Evolutionary conservation across 2,888 invertebrate species (phyloP).

Genomic region (Ganaspis brasiliensis): DNA sequence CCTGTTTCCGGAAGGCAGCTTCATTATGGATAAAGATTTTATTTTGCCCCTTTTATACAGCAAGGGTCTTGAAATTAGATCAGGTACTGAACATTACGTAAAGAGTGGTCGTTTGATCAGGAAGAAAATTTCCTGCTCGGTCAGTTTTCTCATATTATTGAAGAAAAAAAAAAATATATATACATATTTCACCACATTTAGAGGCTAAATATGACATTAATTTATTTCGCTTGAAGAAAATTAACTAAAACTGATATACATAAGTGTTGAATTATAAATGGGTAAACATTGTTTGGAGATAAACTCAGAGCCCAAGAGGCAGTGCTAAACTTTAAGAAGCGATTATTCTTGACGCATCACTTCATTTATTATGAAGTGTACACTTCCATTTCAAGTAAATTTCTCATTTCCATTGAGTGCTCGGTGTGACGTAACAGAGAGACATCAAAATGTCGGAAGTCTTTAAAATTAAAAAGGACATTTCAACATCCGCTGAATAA

Average conservation of each 20-base stretch:
- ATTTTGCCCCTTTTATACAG: slow-evolving; percentile 18
- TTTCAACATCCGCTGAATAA: slow-evolving; percentile 10
- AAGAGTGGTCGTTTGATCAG: slow-evolving; percentile 4
- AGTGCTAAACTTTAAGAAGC: neutral
- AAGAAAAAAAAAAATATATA: neutral
- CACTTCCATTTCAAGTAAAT: neutral
- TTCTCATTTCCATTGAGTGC: slow-evolving; percentile 29
- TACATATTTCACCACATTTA: too few species aligned
- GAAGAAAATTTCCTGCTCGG: slow-evolving; percentile 32
- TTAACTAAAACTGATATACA: too few species aligned
- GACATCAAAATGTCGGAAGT: slow-evolving; percentile 17
- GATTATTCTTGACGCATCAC: neutral
- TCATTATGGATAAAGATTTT: slow-evolving; percentile 7
- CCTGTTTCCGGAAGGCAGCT: slow-evolving; percentile 8
- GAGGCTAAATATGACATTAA: too few species aligned
- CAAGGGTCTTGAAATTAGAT: slow-evolving; percentile 4
- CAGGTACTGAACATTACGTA: slow-evolving; percentile 21
- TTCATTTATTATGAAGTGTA: slow-evolving; percentile 13
- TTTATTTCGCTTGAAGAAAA: too few species aligned
- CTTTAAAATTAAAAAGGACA: slow-evolving; percentile 22
- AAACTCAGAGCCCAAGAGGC: neutral
- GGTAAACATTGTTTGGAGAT: slow-evolving; percentile 6
- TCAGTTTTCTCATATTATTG: neutral
- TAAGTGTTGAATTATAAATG: too few species aligned
- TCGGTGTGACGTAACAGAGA: neutral